phyloP scores from a whole-genome alignment of 2,113 vertebrate genomes.

The Phocoena phocoena region DNA sequence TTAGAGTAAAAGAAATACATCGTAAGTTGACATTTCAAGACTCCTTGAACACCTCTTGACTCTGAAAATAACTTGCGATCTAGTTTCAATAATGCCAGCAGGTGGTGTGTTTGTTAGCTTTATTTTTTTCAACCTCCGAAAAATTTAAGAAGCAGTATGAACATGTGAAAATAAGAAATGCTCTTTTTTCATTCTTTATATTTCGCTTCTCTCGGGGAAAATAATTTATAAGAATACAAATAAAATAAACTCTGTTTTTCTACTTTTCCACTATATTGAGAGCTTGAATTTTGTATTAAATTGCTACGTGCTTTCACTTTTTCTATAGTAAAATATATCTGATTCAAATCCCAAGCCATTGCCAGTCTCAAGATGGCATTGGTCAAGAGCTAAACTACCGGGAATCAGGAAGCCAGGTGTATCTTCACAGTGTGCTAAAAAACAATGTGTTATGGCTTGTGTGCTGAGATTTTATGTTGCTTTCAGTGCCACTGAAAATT shows the following conservation, averaged over 20 bases:
- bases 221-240: not conserved
- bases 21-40: not conserved
- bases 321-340: not conserved
- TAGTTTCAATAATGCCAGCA: constrained; percentile 36
- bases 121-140: not conserved
- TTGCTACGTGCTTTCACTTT: not conserved
- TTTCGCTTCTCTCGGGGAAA: not conserved
- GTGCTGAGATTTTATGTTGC: not conserved
- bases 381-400: not conserved
- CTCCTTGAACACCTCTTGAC: not conserved
- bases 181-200: not conserved
- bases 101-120: constrained; percentile 6
- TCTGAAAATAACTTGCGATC: not conserved
- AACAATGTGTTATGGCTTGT: not conserved
- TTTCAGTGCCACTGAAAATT: not conserved
- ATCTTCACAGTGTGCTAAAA: not conserved
- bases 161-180: not conserved
- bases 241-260: constrained; percentile 1
- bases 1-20: not conserved
- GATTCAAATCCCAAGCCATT: not conserved
- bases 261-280: not conserved
- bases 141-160: not conserved
- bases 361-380: not conserved
- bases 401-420: not conserved
- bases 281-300: constrained; percentile 41